Evolutionary conservation across 2,888 invertebrate genomes (phyloP).

Genomic region (Allacma fusca): DNA sequence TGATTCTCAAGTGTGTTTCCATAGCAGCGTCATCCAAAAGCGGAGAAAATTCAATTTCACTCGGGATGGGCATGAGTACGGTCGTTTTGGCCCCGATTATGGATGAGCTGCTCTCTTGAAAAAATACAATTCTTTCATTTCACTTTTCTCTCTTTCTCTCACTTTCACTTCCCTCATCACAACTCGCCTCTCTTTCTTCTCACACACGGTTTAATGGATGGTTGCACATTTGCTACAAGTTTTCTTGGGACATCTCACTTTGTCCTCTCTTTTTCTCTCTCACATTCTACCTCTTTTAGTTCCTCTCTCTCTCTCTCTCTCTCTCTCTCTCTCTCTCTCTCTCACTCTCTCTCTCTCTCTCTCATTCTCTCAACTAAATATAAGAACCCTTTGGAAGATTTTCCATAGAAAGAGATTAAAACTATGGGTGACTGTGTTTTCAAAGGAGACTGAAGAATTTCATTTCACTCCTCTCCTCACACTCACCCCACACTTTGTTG

Average conservation of each 20-base stretch:
- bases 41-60: conserved; percentile 44
- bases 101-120: conserved; percentile 49
- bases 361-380: not conserved
- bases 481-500: conserved; percentile 15
- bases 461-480: conserved; percentile 39
- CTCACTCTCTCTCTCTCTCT: not conserved
- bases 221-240: not conserved
- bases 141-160: conserved; percentile 38
- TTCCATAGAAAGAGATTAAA: no score
- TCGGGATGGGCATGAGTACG: conserved; percentile 38
- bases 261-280: conserved; percentile 17
- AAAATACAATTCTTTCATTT: conserved; percentile 52
- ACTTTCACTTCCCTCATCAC: conserved; percentile 10
- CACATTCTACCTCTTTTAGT: conserved; percentile 15
- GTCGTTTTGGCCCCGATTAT: conserved; percentile 52
- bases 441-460: conserved; percentile 39
- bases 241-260: not conserved
- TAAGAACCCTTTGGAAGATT: no score
- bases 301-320: no score
- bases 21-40: conserved; percentile 36
- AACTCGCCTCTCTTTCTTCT: conserved; percentile 1
- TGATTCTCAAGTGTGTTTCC: conserved; percentile 40
- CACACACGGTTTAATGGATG: conserved; percentile 10
- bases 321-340: conserved; percentile 12
- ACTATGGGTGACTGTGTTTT: not conserved